Evolutionary conservation across 2,113 vertebrate genomes (phyloP), one percentile per base, ranked within the genome.

Genomic region (Channa maculata): DNA sequence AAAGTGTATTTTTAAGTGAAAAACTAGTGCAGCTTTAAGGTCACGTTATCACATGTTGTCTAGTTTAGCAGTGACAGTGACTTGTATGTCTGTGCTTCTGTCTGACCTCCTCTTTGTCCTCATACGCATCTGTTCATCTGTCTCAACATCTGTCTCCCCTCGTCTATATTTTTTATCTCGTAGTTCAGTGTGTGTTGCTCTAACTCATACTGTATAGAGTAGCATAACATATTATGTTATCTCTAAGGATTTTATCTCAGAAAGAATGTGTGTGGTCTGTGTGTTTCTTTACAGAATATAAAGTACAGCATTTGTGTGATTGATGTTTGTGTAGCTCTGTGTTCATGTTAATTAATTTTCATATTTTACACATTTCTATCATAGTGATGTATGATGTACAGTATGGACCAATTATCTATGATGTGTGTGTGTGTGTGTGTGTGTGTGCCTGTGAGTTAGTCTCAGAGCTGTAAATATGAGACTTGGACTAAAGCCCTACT

Each of bases 61-160:
- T 75, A 54, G 77, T 66, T 83, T 66, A 80, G 70, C 51, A 45
- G 79, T 86, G 68, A 54, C 62, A 63, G 65, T 67, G 66, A 82
- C 83, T 86, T 62, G 44, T 83, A 53, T 33, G 51, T 82, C 66
- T 65, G 51, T 65, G 79, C 44, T 67, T 79, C 75, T 75, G 84
- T 80, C 75, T 88, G 87, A 86, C 80, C 77, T 87, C 85, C 55
- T 83, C 76, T 88, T 79, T 75, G 79, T 84, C 85, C 86, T 89
- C 50, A 45, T 67, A 67, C 80, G 86, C 85, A 87, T 90, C 83
- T 89, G 89, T 87, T 75, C 49, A 39, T 83, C 84, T 68, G 78
- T 80, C 82, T 79, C 79, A 84, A 78, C 76, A 82, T 86, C 85
- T 84, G 87, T 84, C 63, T 64, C 65, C 60, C 65, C 55, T n/a